phyloP scores from a whole-genome alignment of 1,140 invertebrate species.

The Elymnias hypermnestra region DNA sequence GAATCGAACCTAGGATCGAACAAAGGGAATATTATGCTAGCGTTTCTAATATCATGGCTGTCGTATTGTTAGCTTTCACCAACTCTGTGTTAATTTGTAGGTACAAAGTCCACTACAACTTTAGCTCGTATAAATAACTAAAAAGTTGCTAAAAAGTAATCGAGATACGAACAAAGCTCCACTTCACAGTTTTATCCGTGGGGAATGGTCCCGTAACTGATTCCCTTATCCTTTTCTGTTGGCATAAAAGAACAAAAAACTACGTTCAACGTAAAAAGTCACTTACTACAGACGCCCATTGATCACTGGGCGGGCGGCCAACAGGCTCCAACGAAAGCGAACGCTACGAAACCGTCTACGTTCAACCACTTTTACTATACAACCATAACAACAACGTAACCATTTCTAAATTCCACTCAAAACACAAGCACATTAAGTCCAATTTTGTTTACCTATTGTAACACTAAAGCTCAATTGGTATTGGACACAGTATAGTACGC shows the following conservation, averaged over 20 bases:
- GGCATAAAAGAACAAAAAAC: slow-evolving; percentile 43
- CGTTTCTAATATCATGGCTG: too few relatives aligned
- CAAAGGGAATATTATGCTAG: too few relatives aligned
- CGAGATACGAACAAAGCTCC: neutral
- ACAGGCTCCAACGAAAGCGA: slow-evolving; percentile 62
- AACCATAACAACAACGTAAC: slow-evolving; percentile 2
- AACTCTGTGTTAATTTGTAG: too few relatives aligned
- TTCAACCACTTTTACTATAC: slow-evolving; percentile 9
- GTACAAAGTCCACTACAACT: too few relatives aligned
- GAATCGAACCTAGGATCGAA: too few relatives aligned
- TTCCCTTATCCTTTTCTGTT: slow-evolving; percentile 29
- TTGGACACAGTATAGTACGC: slow-evolving; percentile 14
- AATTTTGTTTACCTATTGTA: slow-evolving; percentile 1
- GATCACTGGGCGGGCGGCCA: slow-evolving; percentile 53
- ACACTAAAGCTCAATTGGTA: slow-evolving; percentile 16
- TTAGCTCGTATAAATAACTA: too few relatives aligned
- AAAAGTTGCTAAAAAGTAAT: neutral
- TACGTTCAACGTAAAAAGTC: slow-evolving; percentile 58
- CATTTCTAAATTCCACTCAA: slow-evolving; percentile 6
- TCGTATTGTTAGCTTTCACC: too few relatives aligned
- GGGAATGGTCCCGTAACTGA: slow-evolving; percentile 16
- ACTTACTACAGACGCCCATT: slow-evolving; percentile 62
- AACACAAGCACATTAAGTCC: neutral
- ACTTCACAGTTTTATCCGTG: slow-evolving; percentile 12
- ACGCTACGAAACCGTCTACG: slow-evolving; percentile 34